These are phyloP conservation scores for Tachystola acroxantha DNA, from an alignment of 2,888 invertebrate species.

Conservation along the genomic window DNA sequence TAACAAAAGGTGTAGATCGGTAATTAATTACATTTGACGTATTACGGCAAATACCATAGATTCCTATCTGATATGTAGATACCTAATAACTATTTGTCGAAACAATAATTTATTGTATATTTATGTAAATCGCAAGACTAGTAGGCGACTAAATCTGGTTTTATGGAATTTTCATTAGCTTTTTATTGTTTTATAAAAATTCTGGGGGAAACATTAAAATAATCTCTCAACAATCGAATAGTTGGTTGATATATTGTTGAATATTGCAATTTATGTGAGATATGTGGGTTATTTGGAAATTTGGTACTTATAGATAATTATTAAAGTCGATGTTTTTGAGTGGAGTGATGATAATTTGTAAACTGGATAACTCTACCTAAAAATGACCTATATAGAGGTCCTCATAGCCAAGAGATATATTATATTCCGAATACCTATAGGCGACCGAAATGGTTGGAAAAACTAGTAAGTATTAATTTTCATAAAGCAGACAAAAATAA, in stretches of 20 bases:
- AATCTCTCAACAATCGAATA: not conserved
- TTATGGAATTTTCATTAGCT: constrained; percentile 62
- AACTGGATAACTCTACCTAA: too few species aligned
- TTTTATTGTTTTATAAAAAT: constrained; percentile 58
- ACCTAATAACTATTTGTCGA: constrained; percentile 69
- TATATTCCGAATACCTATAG: too few species aligned
- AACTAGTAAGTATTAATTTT: not conserved
- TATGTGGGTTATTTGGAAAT: too few species aligned
- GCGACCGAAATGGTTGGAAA: not conserved
- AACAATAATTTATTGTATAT: constrained; percentile 60
- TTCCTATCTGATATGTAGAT: constrained; percentile 40
- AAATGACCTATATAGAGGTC: too few species aligned
- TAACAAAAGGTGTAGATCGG: constrained; percentile 40
- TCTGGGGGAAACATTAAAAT: constrained; percentile 27
- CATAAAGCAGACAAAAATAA: not conserved
- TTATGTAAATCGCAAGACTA: constrained; percentile 61
- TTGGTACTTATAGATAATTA: too few species aligned
- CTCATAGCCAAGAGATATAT: too few species aligned
- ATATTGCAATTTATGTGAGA: too few species aligned
- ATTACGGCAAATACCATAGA: constrained; percentile 50
- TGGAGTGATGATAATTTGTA: too few species aligned
- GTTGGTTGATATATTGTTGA: too few species aligned
- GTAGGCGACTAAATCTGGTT: constrained; percentile 60
- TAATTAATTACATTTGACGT: constrained; percentile 54
- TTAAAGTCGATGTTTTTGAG: too few species aligned